Percentiles rank a stretch among this genome's conserved stretches.
Conservation (phyloP, 2,113 vertebrate species). For the Xiphophorus couchianus region DNA sequence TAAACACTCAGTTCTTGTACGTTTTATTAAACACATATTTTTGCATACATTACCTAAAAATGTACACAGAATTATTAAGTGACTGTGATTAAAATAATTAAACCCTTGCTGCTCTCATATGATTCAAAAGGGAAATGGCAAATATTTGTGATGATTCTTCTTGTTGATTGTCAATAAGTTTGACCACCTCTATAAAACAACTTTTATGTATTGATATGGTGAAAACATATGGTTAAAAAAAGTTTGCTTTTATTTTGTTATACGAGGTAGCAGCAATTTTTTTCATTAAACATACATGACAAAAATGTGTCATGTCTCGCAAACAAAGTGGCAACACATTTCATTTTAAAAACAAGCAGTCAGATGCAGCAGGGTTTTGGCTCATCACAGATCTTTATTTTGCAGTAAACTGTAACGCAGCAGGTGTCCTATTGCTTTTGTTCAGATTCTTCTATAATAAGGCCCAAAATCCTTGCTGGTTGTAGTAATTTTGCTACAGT, state of each 20-base stretch:
- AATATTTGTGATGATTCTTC: too few relatives aligned
- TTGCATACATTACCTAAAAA: background rate
- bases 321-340: too few relatives aligned
- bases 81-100: background rate
- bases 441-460: background rate
- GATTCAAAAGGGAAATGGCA: too few relatives aligned
- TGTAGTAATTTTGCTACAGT: background rate
- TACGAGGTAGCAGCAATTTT: too few relatives aligned
- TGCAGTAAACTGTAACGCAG: background rate
- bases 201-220: too few relatives aligned
- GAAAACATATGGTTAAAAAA: too few relatives aligned
- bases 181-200: too few relatives aligned
- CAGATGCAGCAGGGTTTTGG: background rate
- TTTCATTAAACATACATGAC: too few relatives aligned
- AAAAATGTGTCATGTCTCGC: too few relatives aligned
- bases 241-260: too few relatives aligned
- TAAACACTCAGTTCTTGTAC: background rate
- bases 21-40: background rate
- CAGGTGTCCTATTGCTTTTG: background rate
- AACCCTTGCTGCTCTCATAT: too few relatives aligned
- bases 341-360: background rate
- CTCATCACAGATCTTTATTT: background rate
- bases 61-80: background rate
- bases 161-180: too few relatives aligned
- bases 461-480: background rate